phyloP scores from a whole-genome alignment of 2,888 invertebrate species.

The Torymus auratus region DNA sequence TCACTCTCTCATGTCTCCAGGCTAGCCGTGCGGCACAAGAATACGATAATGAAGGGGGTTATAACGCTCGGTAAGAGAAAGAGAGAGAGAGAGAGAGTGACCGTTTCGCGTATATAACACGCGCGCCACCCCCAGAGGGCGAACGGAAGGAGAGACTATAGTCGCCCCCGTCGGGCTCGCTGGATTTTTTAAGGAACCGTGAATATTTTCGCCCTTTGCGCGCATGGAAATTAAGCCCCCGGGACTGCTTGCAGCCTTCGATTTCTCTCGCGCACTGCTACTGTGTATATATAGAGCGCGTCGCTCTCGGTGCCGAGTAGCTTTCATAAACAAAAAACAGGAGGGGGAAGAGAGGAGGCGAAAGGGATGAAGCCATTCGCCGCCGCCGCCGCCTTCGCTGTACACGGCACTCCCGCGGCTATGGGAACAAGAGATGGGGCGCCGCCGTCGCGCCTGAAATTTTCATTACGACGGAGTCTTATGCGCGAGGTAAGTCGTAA shows the following conservation, averaged over 20 bases:
- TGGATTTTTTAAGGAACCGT: slow-evolving; percentile 75
- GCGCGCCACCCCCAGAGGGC: slow-evolving; percentile 66
- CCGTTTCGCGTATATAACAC: slow-evolving; percentile 67
- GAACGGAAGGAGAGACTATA: slow-evolving; percentile 60
- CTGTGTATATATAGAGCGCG: neutral
- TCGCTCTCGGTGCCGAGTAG: neutral
- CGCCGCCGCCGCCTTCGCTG: neutral
- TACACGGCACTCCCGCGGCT: slow-evolving; percentile 16
- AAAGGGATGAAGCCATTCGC: slow-evolving; percentile 50
- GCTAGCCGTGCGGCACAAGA: slow-evolving; percentile 8
- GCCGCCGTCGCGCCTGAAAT: slow-evolving; percentile 15
- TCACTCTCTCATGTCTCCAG: slow-evolving; percentile 31
- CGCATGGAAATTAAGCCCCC: slow-evolving; percentile 71
- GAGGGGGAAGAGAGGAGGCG: slow-evolving; percentile 7
- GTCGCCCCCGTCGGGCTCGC: slow-evolving; percentile 60
- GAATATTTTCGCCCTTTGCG: slow-evolving; percentile 72
- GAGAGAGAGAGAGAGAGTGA: slow-evolving; percentile 65
- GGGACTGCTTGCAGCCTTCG: slow-evolving; percentile 64
- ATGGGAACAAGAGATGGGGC: neutral
- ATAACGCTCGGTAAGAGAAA: slow-evolving; percentile 63
- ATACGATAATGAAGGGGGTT: slow-evolving; percentile 60
- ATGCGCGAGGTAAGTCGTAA: neutral
- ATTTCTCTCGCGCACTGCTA: slow-evolving; percentile 35
- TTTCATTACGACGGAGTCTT: slow-evolving; percentile 36
- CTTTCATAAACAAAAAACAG: slow-evolving; percentile 47